A percentile compares a stretch with the other conserved stretches of the same genome.
Evolutionary conservation across 2,113 vertebrate genomes (phyloP).

Genomic region (Ammospiza nelsoni): DNA sequence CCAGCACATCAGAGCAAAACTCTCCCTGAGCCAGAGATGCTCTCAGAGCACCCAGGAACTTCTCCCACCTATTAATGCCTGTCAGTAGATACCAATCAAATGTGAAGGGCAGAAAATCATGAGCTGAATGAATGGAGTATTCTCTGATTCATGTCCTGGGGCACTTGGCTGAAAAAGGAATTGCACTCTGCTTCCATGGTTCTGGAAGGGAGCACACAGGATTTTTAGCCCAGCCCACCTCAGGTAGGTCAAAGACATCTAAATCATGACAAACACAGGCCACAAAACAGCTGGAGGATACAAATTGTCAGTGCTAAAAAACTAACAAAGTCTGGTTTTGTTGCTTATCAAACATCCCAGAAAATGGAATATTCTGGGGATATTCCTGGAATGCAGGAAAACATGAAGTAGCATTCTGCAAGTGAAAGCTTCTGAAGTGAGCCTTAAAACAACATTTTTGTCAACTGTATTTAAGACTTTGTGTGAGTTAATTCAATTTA

Average conservation of each 20-base stretch:
- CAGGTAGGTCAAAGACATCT: not conserved
- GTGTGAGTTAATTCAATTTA: not conserved
- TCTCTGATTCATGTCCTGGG: not conserved
- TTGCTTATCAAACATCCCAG: not conserved
- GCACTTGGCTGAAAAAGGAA: not conserved
- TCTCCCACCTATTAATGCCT: not conserved
- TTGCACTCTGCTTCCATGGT: not conserved
- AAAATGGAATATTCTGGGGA: not conserved
- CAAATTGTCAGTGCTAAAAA: not conserved
- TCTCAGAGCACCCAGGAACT: not conserved
- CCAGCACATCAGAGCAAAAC: not conserved
- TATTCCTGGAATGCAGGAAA: not conserved
- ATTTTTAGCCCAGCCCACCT: not conserved
- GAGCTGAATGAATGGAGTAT: too few relatives aligned
- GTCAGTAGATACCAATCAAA: not conserved
- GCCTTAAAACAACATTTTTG: not conserved
- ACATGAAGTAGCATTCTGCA: fast-evolving
- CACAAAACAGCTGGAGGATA: not conserved
- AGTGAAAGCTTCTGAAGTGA: not conserved
- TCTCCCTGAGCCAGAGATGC: not conserved
- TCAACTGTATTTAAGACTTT: not conserved
- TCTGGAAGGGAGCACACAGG: not conserved
- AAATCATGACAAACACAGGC: not conserved
- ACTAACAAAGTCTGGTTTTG: not conserved
- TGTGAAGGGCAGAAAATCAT: not conserved